These are phyloP conservation scores for Molothrus aeneus DNA, from an alignment of 2,797 vertebrate species.

Conservation along the genomic window DNA sequence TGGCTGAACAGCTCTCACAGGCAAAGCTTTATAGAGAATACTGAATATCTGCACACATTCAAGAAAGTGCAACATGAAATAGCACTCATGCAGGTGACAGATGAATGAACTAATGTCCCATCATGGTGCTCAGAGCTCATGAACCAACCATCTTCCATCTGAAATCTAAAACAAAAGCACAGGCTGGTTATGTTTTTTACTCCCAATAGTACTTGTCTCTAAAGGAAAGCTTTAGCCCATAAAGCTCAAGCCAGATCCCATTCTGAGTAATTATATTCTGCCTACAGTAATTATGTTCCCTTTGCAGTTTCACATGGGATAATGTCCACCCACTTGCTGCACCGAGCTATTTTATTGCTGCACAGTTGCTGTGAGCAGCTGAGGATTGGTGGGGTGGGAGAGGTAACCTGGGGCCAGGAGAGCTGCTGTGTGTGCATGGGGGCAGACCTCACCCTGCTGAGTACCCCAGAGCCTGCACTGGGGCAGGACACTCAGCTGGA, in stretches of 20 bases:
- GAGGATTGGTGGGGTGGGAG: neutral
- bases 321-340: slow-evolving; percentile 20
- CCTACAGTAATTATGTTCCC: slow-evolving; percentile 29
- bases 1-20: neutral
- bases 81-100: neutral
- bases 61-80: neutral
- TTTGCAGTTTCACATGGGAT: neutral
- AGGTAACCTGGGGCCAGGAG: neutral
- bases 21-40: neutral
- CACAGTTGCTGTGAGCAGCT: neutral
- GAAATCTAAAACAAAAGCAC: neutral
- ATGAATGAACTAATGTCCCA: neutral
- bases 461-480: neutral
- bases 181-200: neutral
- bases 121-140: neutral
- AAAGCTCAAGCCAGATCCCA: neutral
- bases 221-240: neutral
- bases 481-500: neutral
- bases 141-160: neutral
- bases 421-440: neutral
- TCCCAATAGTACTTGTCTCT: neutral
- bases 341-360: neutral
- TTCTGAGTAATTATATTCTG: slow-evolving; percentile 20
- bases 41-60: neutral
- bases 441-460: neutral